phyloP scores from a whole-genome alignment of 2,888 invertebrate genomes.

The Clitarchus hookeri region DNA sequence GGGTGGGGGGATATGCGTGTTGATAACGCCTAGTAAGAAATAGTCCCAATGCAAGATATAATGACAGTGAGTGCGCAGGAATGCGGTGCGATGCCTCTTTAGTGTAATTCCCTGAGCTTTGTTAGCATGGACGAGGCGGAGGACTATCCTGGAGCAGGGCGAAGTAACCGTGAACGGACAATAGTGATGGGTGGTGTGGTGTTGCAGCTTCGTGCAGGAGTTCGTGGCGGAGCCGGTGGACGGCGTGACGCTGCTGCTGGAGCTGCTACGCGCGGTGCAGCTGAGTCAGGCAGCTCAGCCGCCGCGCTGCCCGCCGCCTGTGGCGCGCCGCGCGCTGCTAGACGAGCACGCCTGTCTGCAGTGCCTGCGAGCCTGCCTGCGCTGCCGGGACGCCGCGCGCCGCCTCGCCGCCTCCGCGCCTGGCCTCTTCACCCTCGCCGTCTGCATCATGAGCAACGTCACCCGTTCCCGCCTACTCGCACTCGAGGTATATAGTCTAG shows the following conservation, averaged over 20 bases:
- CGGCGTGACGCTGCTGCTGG: constrained; percentile 81
- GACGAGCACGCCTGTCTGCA: constrained; percentile 90
- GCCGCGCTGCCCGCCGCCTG: constrained; percentile 62
- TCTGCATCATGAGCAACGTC: constrained; percentile 86
- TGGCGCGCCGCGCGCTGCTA: constrained; percentile 73
- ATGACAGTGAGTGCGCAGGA: no score
- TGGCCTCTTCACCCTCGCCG: constrained; percentile 82
- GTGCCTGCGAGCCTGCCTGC: constrained; percentile 77
- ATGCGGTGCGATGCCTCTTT: no score
- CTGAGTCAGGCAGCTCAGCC: constrained; percentile 43
- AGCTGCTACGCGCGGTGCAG: constrained; percentile 84
- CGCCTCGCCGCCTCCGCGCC: constrained; percentile 77
- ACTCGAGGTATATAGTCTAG: constrained; percentile 71
- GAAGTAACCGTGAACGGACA: no score
- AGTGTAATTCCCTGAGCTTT: no score
- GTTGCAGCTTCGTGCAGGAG: constrained; percentile 86
- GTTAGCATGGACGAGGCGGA: no score
- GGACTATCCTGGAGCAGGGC: no score
- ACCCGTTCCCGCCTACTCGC: constrained; percentile 84
- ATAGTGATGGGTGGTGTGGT: not conserved
- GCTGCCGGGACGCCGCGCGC: constrained; percentile 79
- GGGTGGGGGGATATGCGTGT: no score
- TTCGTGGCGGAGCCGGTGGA: constrained; percentile 87
- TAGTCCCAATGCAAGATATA: no score
- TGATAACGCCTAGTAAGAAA: no score